These are phyloP conservation scores for Syngnathus typhle DNA, from an alignment of 2,113 vertebrate species.

Conservation along the genomic window DNA sequence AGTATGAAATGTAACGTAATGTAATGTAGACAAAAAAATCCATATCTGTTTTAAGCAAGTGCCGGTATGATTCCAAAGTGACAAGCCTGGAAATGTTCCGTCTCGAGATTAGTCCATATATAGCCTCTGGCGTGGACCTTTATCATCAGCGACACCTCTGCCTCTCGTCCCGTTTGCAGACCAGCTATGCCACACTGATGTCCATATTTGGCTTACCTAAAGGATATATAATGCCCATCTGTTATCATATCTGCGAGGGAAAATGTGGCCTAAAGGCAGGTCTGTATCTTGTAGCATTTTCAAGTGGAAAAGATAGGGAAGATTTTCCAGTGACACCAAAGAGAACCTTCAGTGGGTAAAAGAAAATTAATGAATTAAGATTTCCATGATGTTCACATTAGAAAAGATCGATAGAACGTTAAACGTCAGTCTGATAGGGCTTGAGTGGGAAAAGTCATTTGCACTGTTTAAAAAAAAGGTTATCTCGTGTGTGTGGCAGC, in stretches of 20 bases:
- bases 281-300: slow-evolving; percentile 57
- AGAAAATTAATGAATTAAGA: slow-evolving; percentile 11
- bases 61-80: slow-evolving; percentile 18
- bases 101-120: slow-evolving; percentile 60
- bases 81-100: slow-evolving; percentile 36
- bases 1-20: background rate
- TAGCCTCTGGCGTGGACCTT: slow-evolving; percentile 56
- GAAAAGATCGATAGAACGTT: slow-evolving; percentile 33
- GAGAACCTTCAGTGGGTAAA: slow-evolving; percentile 11
- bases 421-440: slow-evolving; percentile 55
- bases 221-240: slow-evolving; percentile 70
- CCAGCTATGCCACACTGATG: slow-evolving; percentile 71
- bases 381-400: slow-evolving; percentile 12
- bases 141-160: slow-evolving; percentile 77
- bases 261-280: slow-evolving; percentile 60
- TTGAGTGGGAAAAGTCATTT: slow-evolving; percentile 64
- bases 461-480: slow-evolving; percentile 68
- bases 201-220: slow-evolving; percentile 78
- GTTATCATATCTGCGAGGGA: slow-evolving; percentile 59
- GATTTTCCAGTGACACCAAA: slow-evolving; percentile 54
- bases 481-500: slow-evolving; percentile 61
- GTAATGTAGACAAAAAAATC: background rate
- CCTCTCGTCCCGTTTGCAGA: slow-evolving; percentile 61
- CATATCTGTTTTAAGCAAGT: slow-evolving; percentile 2
- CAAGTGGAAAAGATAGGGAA: slow-evolving; percentile 63